Conservation (phyloP, 2,888 invertebrate genomes). For the Caenorhabditis macrosperma region DNA sequence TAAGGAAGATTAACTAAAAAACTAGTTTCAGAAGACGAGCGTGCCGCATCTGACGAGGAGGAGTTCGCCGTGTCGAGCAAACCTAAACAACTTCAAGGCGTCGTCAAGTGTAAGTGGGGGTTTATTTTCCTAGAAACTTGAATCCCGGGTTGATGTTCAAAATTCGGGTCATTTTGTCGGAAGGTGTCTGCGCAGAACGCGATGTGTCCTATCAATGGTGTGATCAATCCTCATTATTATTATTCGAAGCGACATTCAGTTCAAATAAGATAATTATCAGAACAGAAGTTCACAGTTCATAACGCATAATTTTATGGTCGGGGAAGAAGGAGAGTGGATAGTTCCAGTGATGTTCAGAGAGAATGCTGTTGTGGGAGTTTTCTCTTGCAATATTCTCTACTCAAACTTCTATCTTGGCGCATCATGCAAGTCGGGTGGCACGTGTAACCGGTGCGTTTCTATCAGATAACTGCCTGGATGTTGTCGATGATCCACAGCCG, state of each 20-base stretch:
- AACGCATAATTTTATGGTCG: no score
- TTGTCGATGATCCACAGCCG: conserved; percentile 3
- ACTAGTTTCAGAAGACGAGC: conserved; percentile 74
- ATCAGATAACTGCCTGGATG: not conserved
- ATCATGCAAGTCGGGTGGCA: no score
- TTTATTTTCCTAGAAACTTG: not conserved
- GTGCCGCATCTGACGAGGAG: conserved; percentile 74
- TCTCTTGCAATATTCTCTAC: no score
- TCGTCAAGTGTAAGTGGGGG: conserved; percentile 87
- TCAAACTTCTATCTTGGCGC: no score
- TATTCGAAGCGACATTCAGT: conserved; percentile 40
- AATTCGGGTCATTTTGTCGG: conserved; percentile 38
- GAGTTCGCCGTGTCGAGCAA: conserved; percentile 84
- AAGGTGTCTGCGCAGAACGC: conserved; percentile 8
- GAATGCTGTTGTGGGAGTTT: no score
- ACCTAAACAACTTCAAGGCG: conserved; percentile 93
- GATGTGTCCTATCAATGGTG: conserved; percentile 25
- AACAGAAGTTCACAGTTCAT: conserved; percentile 10
- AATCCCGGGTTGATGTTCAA: not conserved
- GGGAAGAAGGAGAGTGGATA: no score
- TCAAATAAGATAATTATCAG: conserved; percentile 19
- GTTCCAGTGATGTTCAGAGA: no score
- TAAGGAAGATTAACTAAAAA: not conserved
- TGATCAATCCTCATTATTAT: conserved; percentile 45
- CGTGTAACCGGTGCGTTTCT: not conserved